A percentile compares a stretch with the other conserved stretches of the same genome.
phyloP scores from a whole-genome alignment of 2,888 invertebrate species.

The Blastobasis lacticolella region DNA sequence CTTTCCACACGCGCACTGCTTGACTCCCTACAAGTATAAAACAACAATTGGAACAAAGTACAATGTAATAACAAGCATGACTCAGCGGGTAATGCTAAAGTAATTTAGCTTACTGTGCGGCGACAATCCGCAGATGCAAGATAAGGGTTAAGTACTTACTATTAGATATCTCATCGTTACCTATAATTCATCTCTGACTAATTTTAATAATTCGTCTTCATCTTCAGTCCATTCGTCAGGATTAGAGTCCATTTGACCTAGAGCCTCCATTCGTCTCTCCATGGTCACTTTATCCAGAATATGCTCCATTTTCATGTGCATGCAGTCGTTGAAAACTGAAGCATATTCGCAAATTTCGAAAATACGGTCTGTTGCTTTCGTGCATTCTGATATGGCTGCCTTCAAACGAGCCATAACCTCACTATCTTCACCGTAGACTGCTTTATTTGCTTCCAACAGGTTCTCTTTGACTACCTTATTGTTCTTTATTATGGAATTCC shows the following conservation, averaged over 20 bases:
- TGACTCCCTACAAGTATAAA: no score
- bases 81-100: neutral
- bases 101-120: neutral
- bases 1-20: no score
- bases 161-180: neutral
- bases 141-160: neutral
- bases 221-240: slow-evolving; percentile 53
- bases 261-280: slow-evolving; percentile 58
- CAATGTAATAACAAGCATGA: neutral
- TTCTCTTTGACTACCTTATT: slow-evolving; percentile 44
- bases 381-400: slow-evolving; percentile 44
- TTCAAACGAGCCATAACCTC: slow-evolving; percentile 49
- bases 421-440: slow-evolving; percentile 51
- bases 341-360: slow-evolving; percentile 65
- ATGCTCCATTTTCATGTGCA: slow-evolving; percentile 68
- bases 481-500: slow-evolving; percentile 48
- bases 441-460: slow-evolving; percentile 47
- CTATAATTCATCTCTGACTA: slow-evolving; percentile 57
- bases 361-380: slow-evolving; percentile 35
- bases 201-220: slow-evolving; percentile 51
- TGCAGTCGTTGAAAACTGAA: slow-evolving; percentile 62
- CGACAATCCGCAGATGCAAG: neutral
- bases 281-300: slow-evolving; percentile 55
- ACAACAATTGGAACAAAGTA: neutral
- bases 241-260: slow-evolving; percentile 49